Evolutionary conservation across 2,113 vertebrate species (phyloP).

Genomic region (Machaerirhynchus nigripectus): DNA sequence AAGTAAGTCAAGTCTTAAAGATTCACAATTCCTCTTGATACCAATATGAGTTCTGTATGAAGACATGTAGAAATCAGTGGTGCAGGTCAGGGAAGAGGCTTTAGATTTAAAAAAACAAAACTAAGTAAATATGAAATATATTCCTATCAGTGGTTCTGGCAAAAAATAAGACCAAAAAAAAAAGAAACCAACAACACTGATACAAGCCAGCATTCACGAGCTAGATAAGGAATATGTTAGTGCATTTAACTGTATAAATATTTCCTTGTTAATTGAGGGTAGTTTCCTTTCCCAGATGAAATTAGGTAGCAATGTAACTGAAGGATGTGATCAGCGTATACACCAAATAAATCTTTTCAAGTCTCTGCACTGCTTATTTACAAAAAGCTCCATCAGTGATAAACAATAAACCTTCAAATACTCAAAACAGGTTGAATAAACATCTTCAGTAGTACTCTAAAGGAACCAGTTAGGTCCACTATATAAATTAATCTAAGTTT

Average conservation of each 20-base stretch:
- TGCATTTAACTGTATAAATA: neutral
- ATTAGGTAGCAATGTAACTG: neutral
- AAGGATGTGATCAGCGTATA: neutral
- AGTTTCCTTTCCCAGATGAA: neutral
- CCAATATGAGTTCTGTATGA: neutral
- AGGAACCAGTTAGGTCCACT: neutral
- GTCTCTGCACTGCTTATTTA: neutral
- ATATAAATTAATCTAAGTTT: neutral
- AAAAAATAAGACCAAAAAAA: neutral
- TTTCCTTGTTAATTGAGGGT: neutral
- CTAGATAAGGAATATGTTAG: neutral
- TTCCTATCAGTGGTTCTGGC: neutral
- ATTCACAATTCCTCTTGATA: neutral
- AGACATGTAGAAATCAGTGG: neutral
- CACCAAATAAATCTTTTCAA: neutral
- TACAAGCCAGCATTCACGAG: neutral
- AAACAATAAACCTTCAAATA: neutral
- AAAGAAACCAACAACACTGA: neutral
- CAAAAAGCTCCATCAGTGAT: neutral
- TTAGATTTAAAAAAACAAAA: neutral
- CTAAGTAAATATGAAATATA: neutral
- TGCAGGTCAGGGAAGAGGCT: neutral
- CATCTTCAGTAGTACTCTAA: neutral
- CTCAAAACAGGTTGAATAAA: neutral
- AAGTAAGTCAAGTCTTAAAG: neutral